Evolutionary conservation across 2,888 invertebrate species (phyloP), one percentile per base, ranked within the genome.

Genomic region (Andrena hattorfiana): DNA sequence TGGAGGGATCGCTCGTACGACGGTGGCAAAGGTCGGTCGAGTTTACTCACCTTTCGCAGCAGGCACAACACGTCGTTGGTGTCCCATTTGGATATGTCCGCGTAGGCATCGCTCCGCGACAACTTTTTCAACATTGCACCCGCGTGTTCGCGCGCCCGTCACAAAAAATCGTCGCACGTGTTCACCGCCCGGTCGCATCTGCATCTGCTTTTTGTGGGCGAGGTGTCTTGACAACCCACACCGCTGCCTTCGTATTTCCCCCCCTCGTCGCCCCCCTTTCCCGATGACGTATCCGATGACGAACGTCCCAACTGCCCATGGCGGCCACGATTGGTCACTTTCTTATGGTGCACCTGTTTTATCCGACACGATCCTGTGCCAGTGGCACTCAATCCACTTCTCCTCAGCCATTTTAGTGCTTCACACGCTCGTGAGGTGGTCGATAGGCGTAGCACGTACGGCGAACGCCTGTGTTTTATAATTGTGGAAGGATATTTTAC

Each of bases 1-100:
- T 28, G 42, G n/a, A 3, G n/a, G 16, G 10, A n/a, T 23, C 1
- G 16, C 26, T 69, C 4, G 20, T 16, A 10, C 54, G 56, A 67
- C 73, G 66, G 10, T 62, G 4, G 13, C 35, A 35, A 23, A 13
- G 10, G 48, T 48, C 30, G 42, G 10, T 63, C 8, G 4, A 68
- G 64, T 73, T 85, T 76, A 89, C 92, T 92, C 87, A 94, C 94
- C 91, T 93, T 94, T 85, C 83, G 90, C 51, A 94, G 88, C 35
- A 93, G 79, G 23, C 78, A 83, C 60, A 92, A 77, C 62, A 94
- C 93, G 30, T 93, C 90, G 42, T 85, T 83, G 48, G 87, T 92
- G 80, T 81, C 89, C 93, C 93, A 94, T 71, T 84, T 90, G 42
- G 92, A 91, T 77, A 94, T 92, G 68, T 90, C 85, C 64, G 92